Base-by-base conservation (phyloP, 2,888 invertebrate genomes). In the Tholera decimalis region DNA sequence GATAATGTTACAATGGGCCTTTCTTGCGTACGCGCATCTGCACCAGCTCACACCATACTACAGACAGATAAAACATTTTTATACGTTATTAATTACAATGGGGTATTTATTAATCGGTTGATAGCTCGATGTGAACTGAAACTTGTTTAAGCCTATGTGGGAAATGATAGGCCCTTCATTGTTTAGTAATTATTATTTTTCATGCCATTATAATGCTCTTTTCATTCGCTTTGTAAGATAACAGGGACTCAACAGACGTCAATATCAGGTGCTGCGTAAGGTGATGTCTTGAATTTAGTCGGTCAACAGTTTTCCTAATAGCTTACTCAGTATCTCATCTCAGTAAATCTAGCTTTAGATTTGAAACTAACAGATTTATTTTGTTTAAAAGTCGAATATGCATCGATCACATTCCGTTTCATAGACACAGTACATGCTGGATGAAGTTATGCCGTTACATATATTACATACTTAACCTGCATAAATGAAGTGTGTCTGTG, bases 1-100 rank as follows among this genome's bases (percentile, higher is more conserved):
- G 85, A 84, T 87, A 84, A 83, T 73, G 68, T 62, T 69, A 87
- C 85, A 85, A 85, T 82, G 77, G 68, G 50, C 60, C 62, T 66
- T 76, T 76, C 82, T 81, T 69, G 75, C 79, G 69, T 37, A 18
- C 20, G 72, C 72, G 72, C 76, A 73, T 49, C 67, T 53, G 46
- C 49, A 39, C 53, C 55, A 64, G 67, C 55, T 80, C 59, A 51
- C 68, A 67, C 66, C 64, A 62, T 82, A 72, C 73, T 73, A 81
- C 63, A 15, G 44, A 54, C 41, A 49, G 76, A 82, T 75, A 75
- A 74, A 51, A 51, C 62, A 65, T 72, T 82, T 82, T 82, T 72
- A 72, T 72, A 65, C 1, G 65, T 68, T 54, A 61, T 62, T 58
- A 46, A 61, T 54, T 58, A 80, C 82, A 80, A 80, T 80, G 62